Evolutionary conservation across 2,888 invertebrate species (phyloP).

Genomic region (Acanthosepion pharaonis): DNA sequence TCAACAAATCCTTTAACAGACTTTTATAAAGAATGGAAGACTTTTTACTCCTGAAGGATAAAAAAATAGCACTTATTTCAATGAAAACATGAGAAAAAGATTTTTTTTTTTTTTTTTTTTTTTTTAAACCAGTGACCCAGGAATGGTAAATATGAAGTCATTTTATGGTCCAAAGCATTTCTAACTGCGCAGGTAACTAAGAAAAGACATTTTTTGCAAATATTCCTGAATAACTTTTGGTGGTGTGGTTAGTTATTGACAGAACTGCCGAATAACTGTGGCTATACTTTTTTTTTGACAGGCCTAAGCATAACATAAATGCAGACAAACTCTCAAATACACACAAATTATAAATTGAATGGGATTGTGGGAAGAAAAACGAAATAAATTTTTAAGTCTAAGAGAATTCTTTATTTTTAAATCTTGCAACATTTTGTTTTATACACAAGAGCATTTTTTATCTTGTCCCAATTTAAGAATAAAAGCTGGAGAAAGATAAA

Average conservation of each 20-base stretch:
- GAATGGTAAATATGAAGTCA: not conserved
- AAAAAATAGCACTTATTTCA: constrained; percentile 22
- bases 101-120: not conserved
- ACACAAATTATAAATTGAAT: too few species aligned
- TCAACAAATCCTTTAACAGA: not conserved
- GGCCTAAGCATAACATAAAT: too few species aligned
- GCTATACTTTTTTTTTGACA: too few species aligned
- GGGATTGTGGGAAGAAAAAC: not conserved
- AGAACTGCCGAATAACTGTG: too few species aligned
- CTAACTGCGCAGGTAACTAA: constrained; percentile 15
- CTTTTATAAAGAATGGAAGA: not conserved
- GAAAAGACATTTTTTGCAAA: too few species aligned
- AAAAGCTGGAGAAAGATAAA: not conserved
- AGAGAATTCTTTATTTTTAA: too few species aligned
- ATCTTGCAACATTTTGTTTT: not conserved
- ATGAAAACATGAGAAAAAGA: not conserved
- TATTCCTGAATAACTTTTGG: too few species aligned
- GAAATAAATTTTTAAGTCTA: not conserved
- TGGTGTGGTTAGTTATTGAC: too few species aligned
- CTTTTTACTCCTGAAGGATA: not conserved
- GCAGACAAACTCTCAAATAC: too few species aligned
- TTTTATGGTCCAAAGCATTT: not conserved
- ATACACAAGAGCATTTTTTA: not conserved
- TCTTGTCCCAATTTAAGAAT: not conserved
- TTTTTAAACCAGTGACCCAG: not conserved